Evolutionary conservation across 1,140 invertebrate species (phyloP).

Genomic region (Acyrthosiphon pisum): DNA sequence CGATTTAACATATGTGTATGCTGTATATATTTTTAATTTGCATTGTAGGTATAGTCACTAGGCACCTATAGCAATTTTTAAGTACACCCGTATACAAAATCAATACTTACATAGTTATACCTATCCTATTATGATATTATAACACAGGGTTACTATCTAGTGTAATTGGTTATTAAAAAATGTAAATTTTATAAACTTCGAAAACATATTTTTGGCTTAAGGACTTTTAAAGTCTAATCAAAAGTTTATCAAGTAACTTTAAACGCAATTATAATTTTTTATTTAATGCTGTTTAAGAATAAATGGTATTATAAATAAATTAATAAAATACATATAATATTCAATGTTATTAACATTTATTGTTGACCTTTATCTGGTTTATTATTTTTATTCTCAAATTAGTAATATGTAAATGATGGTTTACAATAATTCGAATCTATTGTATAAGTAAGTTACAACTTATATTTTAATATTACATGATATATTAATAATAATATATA

Average conservation of each 20-base stretch:
- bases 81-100: not conserved
- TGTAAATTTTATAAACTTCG: not conserved
- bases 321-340: not conserved
- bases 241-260: constrained; percentile 12
- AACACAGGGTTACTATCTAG: not conserved
- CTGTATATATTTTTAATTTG: not conserved
- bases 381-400: not conserved
- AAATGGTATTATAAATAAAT: not conserved
- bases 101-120: not conserved
- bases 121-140: no score
- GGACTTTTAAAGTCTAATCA: not conserved
- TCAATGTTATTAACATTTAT: not conserved
- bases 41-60: not conserved
- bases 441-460: not conserved
- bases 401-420: not conserved
- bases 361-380: not conserved
- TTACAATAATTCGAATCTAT: not conserved
- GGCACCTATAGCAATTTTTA: not conserved
- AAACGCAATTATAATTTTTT: not conserved
- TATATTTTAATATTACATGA: no score
- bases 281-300: not conserved
- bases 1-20: not conserved
- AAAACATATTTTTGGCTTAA: not conserved
- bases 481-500: not conserved
- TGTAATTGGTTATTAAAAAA: constrained; percentile 14